These are phyloP conservation scores for Dolichotis patagonum DNA, from an alignment of 2,113 vertebrate species.

Conservation along the genomic window DNA sequence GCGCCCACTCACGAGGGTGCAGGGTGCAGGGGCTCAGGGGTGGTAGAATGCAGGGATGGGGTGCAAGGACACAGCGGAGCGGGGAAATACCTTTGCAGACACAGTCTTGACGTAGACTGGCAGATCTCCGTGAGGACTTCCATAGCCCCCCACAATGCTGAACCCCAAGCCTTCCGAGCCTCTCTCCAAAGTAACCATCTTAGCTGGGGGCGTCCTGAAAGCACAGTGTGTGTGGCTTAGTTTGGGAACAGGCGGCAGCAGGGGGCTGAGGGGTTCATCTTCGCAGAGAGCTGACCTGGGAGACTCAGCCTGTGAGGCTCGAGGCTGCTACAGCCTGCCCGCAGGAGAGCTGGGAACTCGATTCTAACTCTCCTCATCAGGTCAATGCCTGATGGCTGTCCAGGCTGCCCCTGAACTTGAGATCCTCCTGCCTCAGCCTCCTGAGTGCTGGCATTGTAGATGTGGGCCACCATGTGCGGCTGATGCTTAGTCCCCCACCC, in stretches of 20 bases:
- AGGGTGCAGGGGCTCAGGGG: not conserved
- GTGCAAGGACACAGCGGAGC: conserved; percentile 47
- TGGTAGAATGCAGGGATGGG: too few relatives aligned
- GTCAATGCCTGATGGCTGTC: not conserved
- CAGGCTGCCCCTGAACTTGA: not conserved
- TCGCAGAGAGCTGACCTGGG: conserved; percentile 76
- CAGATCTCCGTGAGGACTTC: conserved; percentile 97
- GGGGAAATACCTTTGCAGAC: conserved; percentile 94
- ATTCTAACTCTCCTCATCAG: not conserved
- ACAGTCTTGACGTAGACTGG: conserved; percentile 99
- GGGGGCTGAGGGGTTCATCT: conserved; percentile 65
- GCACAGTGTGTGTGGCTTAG: conserved; percentile 86
- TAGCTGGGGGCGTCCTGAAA: conserved; percentile 91
- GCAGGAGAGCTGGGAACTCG: not conserved
- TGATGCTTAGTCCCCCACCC: not conserved
- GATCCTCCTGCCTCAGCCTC: not conserved
- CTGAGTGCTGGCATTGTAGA: not conserved
- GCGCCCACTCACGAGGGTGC: not conserved
- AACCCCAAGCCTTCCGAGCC: conserved; percentile 97
- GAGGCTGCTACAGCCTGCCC: not conserved
- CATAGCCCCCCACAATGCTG: conserved; percentile 97
- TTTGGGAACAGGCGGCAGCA: conserved; percentile 64
- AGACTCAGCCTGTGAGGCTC: conserved; percentile 63
- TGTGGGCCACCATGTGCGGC: not conserved
- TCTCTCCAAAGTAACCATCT: conserved; percentile 95